Base-by-base conservation (phyloP, 2,113 vertebrate genomes). In the Motacilla alba region DNA sequence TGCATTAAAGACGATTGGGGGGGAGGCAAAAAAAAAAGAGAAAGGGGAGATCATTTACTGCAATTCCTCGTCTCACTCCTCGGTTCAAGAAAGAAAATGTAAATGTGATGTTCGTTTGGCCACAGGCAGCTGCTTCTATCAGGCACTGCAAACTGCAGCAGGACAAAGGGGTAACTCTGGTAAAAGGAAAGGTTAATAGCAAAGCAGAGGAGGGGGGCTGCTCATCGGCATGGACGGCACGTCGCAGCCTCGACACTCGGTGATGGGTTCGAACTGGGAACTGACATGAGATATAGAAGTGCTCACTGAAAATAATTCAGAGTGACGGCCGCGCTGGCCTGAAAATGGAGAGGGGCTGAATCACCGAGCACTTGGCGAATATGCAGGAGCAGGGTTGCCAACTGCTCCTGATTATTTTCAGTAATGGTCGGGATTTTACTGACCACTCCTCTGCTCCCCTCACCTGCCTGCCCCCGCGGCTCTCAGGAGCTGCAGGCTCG, bases 271-370 rank as follows among this genome's bases (percentile, higher is more conserved):
- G 98, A 98, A 98, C 98, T 98, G 98, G 98, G 98, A 99, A 98
- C 98, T 99, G 98, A 98, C 98, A 98, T 97, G 98, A 96, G 98
- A 98, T 98, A 98, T 98, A 99, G 98, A 99, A 98, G 98, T 98
- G 98, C 98, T 99, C 98, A 96, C 98, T 98, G 99, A 99, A 98
- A 99, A 98, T 99, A 99, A 99, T 99, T 98, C 98, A 99, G 98
- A 99, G 98, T 98, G 99, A 99, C 98, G 98, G 98, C 98, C 98
- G 98, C 98, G 91, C 95, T 98, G 97, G 97, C 97, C 98, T 97
- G 97, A 97, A 98, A 97, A 97, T 93, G 94, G 96, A 96, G 96
- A 94, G 83, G 96, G 97, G 97, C 95, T 97, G 95, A 94, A 95
- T 87, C 90, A 86, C 79, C 89, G 5, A 70, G 90, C 94, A 7